These are phyloP conservation scores for Thalassoma bifasciatum DNA, from an alignment of 2,113 vertebrate genomes.

Conservation along the genomic window DNA sequence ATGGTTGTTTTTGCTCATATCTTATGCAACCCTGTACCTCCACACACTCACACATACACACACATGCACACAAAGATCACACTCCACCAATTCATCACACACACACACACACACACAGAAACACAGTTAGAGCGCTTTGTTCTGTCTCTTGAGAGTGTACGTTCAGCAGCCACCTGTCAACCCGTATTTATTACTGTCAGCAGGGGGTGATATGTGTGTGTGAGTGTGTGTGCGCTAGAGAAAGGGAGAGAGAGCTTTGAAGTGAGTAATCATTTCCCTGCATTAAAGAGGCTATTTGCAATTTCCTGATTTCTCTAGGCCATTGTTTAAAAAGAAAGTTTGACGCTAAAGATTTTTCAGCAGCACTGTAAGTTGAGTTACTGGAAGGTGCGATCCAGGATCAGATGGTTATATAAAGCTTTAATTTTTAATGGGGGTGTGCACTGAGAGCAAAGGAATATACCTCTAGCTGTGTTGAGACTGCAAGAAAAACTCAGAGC, in stretches of 20 bases:
- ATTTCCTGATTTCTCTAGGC: constrained; percentile 24
- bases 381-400: constrained; percentile 22
- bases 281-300: constrained; percentile 36
- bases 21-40: constrained; percentile 26
- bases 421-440: constrained; percentile 34
- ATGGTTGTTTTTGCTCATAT: constrained; percentile 28
- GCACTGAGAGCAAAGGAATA: constrained; percentile 29
- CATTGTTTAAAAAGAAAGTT: constrained; percentile 16
- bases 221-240: not conserved
- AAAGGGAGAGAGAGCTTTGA: too few relatives aligned
- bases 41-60: constrained; percentile 28
- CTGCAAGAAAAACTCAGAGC: not conserved
- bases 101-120: constrained; percentile 2
- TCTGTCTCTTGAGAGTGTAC: constrained; percentile 55
- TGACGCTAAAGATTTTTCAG: constrained; percentile 22
- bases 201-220: not conserved
- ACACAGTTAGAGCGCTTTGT: constrained; percentile 57
- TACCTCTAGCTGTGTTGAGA: constrained; percentile 13
- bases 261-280: constrained; percentile 30
- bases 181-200: constrained; percentile 56
- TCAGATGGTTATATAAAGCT: constrained; percentile 37
- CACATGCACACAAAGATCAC: constrained; percentile 24
- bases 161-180: constrained; percentile 71
- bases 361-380: constrained; percentile 26
- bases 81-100: constrained; percentile 18